Evolutionary conservation across 2,888 invertebrate species (phyloP), one percentile per base, ranked within the genome.

Genomic region (Sminthurides aquaticus): DNA sequence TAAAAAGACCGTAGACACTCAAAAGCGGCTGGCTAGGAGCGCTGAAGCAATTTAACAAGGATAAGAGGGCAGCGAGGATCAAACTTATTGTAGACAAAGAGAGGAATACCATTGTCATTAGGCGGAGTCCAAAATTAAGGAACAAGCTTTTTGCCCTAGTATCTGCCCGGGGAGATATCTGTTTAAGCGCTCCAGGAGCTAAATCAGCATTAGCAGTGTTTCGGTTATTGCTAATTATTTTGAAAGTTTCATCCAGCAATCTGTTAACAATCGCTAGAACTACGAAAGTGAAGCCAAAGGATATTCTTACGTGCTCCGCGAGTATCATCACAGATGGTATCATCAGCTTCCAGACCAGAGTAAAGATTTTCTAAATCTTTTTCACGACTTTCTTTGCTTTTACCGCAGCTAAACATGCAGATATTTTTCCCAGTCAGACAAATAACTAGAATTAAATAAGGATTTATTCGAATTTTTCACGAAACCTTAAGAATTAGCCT

Each of bases 331-430:
- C n/a, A n/a, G n/a, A n/a, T n/a, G n/a, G n/a, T n/a, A n/a, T n/a
- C n/a, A n/a, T n/a, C n/a, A n/a, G n/a, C n/a, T n/a, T n/a, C n/a
- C n/a, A n/a, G n/a, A n/a, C n/a, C n/a, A n/a, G n/a, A 11, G 43
- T 34, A 34, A 34, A 34, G 43, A 34, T 62, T 28, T n/a, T 67
- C 43, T n/a, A 74, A 22, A 60, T 74, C 70, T 22, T 24, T 20
- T 57, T 66, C 67, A n/a, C 74, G 49, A 1, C 49, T 43, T 3
- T 28, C 52, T 15, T 57, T 24, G 1, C 48, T 64, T n/a, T 0
- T 29, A 0, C 71, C 71, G 57, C 73, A 72, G 52, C 73, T 74
- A 43, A 56, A 72, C 73, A 74, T 74, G 63, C 71, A 71, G 27
- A 62, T 43, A 3, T 59, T 60, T 1, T 56, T 64, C 18, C 58